phyloP scores from a whole-genome alignment of 2,113 vertebrate species.

The Chionodraco myersi region DNA sequence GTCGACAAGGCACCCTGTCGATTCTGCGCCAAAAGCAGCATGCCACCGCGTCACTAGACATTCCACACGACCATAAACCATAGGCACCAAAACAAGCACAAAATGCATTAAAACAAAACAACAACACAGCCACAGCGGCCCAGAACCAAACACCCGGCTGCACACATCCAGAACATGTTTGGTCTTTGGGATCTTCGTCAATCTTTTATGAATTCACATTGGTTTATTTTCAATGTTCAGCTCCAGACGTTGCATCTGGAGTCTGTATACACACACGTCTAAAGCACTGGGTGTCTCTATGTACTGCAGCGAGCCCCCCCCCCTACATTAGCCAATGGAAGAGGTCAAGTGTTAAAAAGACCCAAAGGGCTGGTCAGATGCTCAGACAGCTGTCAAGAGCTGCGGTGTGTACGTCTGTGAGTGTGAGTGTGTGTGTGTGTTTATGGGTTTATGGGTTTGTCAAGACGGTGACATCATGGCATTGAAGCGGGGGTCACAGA shows the following conservation, averaged over 20 bases:
- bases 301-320: constrained; percentile 1
- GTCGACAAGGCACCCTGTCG: background rate
- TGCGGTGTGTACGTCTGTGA: constrained; percentile 11
- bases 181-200: constrained; percentile 67
- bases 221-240: constrained; percentile 48
- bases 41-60: constrained; percentile 48
- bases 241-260: constrained; percentile 51
- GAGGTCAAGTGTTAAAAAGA: constrained; percentile 65
- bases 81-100: constrained; percentile 55
- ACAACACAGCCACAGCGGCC: constrained; percentile 23
- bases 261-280: constrained; percentile 23
- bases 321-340: constrained; percentile 10
- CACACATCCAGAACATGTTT: constrained; percentile 66
- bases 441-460: constrained; percentile 5
- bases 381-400: constrained; percentile 60
- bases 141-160: constrained; percentile 26
- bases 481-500: constrained; percentile 49
- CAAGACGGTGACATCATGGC: constrained; percentile 58
- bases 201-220: background rate
- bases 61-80: constrained; percentile 55
- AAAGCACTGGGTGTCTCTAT: constrained; percentile 39
- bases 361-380: constrained; percentile 57
- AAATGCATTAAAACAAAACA: constrained; percentile 27
- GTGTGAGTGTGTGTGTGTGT: no score
- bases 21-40: constrained; percentile 41